phyloP scores from a whole-genome alignment of 2,113 vertebrate genomes.

The Tachuris rubrigastra region DNA sequence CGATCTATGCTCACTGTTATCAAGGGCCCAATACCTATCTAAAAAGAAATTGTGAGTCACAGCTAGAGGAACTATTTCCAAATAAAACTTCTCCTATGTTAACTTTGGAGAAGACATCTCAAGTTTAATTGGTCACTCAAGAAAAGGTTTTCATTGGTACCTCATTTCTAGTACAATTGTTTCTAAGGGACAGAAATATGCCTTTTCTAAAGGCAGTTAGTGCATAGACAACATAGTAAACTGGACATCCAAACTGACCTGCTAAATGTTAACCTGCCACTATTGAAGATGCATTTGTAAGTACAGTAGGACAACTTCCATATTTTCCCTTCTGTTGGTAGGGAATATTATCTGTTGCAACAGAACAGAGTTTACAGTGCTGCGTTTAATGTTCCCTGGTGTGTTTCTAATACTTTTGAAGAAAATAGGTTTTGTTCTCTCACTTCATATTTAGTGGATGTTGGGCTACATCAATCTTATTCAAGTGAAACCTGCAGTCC shows the following conservation, averaged over 20 bases:
- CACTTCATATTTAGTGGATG: not conserved
- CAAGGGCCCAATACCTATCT: accelerated
- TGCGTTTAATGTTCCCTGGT: not conserved
- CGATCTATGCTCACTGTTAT: not conserved
- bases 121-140: not conserved
- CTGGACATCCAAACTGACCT: not conserved
- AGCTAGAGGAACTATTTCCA: not conserved
- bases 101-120: not conserved
- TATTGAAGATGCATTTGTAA: not conserved
- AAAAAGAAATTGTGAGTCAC: not conserved
- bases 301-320: not conserved
- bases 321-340: not conserved
- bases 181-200: not conserved
- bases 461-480: slow-evolving; percentile 1
- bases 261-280: not conserved
- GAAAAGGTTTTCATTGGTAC: not conserved
- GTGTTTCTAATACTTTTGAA: not conserved
- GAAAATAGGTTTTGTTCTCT: not conserved
- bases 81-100: not conserved
- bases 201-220: not conserved
- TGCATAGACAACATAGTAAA: not conserved
- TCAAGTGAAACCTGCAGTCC: not conserved
- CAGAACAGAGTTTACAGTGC: not conserved
- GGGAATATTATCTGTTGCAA: not conserved
- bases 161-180: not conserved